Percentiles rank a stretch among this genome's conserved stretches.
phyloP scores from a whole-genome alignment of 2,797 vertebrate genomes.

The Catamblyrhynchus diadema region DNA sequence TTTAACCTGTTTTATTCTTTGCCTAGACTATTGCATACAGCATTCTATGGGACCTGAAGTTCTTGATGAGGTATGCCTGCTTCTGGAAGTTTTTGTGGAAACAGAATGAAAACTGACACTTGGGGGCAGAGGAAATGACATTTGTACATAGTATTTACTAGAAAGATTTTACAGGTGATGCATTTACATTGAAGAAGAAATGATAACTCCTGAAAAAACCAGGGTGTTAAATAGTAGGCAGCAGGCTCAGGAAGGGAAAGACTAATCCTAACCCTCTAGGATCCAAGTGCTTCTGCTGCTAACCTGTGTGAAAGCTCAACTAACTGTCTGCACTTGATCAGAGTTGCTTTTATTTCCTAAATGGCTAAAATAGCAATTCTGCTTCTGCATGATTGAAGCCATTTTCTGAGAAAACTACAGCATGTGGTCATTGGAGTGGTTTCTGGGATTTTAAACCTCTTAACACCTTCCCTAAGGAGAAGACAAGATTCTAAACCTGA shows the following conservation, averaged over 20 bases:
- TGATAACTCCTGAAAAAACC: background rate
- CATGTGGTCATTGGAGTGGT: background rate
- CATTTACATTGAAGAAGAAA: background rate
- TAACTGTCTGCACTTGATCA: background rate
- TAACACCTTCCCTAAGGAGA: background rate
- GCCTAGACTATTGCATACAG: constrained; percentile 95
- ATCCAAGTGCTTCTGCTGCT: background rate
- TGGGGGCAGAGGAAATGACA: background rate
- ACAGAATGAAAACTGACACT: background rate
- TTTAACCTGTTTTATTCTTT: constrained; percentile 33
- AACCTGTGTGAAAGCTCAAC: background rate
- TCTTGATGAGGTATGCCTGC: constrained; percentile 92
- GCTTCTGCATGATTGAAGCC: background rate
- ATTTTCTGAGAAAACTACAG: background rate
- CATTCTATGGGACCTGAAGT: constrained; percentile 98
- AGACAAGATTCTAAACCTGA: background rate
- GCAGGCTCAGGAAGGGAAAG: background rate
- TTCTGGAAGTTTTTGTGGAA: background rate
- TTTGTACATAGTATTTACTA: background rate
- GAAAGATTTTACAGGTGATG: background rate
- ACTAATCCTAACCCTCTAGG: background rate
- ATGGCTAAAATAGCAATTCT: background rate
- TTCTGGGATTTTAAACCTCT: background rate
- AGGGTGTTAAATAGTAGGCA: background rate
- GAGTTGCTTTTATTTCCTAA: background rate